These are phyloP conservation scores for Apoda limacodes DNA, from an alignment of 2,888 invertebrate species.

Conservation along the genomic window DNA sequence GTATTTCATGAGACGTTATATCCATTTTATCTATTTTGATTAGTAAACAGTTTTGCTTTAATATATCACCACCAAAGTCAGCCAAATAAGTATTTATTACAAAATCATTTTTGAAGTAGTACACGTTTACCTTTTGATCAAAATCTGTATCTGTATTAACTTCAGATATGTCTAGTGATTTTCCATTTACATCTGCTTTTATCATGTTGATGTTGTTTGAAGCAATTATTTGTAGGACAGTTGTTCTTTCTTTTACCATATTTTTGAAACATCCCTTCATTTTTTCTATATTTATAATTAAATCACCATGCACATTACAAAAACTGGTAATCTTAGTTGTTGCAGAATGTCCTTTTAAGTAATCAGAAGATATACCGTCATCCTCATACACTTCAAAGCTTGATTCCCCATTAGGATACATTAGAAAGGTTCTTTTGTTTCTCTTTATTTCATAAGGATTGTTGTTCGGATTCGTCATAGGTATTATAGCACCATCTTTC, in stretches of 20 bases:
- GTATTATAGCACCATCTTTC: conserved; percentile 52
- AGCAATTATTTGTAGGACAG: conserved; percentile 42
- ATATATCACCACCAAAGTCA: conserved; percentile 20
- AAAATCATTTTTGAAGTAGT: conserved; percentile 35
- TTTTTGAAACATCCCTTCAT: conserved; percentile 38
- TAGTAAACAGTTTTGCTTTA: conserved; percentile 36
- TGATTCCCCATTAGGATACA: conserved; percentile 43
- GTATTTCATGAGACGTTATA: conserved; percentile 35
- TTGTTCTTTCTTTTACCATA: conserved; percentile 38
- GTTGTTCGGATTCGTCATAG: conserved; percentile 51
- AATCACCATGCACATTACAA: conserved; percentile 30
- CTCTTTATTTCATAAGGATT: conserved; percentile 45
- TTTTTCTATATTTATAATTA: conserved; percentile 38
- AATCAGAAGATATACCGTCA: conserved; percentile 44
- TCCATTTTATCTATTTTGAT: conserved; percentile 42
- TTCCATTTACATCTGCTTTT: conserved; percentile 37
- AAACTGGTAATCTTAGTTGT: conserved; percentile 33
- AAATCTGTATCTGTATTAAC: conserved; percentile 36
- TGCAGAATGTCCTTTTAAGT: conserved; percentile 34
- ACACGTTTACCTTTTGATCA: conserved; percentile 32
- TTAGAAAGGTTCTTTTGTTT: conserved; percentile 35
- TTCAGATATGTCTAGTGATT: conserved; percentile 28
- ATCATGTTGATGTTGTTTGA: conserved; percentile 30
- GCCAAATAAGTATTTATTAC: conserved; percentile 39
- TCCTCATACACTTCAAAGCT: conserved; percentile 49